Evolutionary conservation across 2,113 vertebrate species (phyloP).

Genomic region (Aldabrachelys gigantea): DNA sequence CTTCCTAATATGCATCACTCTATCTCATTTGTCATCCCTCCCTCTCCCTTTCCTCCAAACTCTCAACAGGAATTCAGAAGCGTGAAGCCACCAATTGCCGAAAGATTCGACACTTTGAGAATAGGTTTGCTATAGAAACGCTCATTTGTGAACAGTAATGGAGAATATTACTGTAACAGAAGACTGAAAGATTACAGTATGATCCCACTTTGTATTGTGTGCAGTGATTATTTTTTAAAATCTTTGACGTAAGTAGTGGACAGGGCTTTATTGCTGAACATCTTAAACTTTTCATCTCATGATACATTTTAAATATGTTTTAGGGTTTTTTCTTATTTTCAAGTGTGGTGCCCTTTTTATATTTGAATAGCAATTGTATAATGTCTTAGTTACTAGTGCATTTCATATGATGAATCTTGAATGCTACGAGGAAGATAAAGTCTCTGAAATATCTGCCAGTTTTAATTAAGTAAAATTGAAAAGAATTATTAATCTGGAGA

Average conservation of each 20-base stretch:
- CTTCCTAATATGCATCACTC: neutral
- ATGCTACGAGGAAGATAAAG: slow-evolving; percentile 50
- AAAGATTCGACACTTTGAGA: slow-evolving; percentile 94
- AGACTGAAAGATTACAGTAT: slow-evolving; percentile 62
- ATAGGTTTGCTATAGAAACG: slow-evolving; percentile 89
- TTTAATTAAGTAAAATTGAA: slow-evolving; percentile 70
- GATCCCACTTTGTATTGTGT: slow-evolving; percentile 81
- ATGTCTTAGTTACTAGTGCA: slow-evolving; percentile 73
- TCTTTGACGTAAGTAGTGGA: slow-evolving; percentile 81
- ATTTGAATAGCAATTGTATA: slow-evolving; percentile 75
- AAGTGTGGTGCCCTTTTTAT: slow-evolving; percentile 79
- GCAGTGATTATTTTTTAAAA: slow-evolving; percentile 83
- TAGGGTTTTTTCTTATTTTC: slow-evolving; percentile 69
- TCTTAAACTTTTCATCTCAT: slow-evolving; percentile 75
- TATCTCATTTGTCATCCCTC: neutral
- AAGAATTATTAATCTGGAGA: slow-evolving; percentile 45
- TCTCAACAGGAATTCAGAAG: slow-evolving; percentile 91
- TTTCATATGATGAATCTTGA: slow-evolving; percentile 67
- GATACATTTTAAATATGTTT: slow-evolving; percentile 72
- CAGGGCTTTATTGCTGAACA: slow-evolving; percentile 76
- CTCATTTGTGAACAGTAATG: slow-evolving; percentile 88
- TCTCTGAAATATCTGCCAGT: slow-evolving; percentile 64
- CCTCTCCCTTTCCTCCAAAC: neutral
- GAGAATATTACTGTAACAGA: slow-evolving; percentile 34
- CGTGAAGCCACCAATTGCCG: slow-evolving; percentile 86